Base-by-base conservation (phyloP, 2,113 vertebrate species). In the Pristiophorus japonicus region DNA sequence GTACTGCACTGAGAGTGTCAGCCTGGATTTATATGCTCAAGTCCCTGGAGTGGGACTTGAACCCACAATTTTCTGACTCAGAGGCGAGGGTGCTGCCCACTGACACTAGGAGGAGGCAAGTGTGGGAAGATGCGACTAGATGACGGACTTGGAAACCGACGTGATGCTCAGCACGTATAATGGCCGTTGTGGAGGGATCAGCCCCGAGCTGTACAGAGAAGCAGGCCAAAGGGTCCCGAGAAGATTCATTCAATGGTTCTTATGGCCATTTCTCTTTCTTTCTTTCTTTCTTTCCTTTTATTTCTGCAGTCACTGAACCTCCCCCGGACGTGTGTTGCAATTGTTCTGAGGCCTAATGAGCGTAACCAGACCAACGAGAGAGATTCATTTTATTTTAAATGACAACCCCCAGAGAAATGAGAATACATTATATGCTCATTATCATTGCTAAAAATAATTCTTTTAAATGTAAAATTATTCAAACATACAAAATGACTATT, bases 391-490 rank as follows among this genome's bases (percentile, higher is more conserved):
- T 62, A 63, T 91, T 42, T 91, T 6, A 91, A 87, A 63, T 63
- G 55, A 63, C 88, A 91, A 63, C 88, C 62, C 18, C 55, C 88
- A 63, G n/a, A 63, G 59, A 91, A 62, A 63, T 91, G 55, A 81
- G 38, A 81, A 38, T 63, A n/a, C 55, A 63, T 91, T 91, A 38
- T 63, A 7, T 63, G 12, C 51, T 90, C 51, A 90, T 90, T 90
- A 59, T 34, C 11, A 34, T n/a, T 5, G 85, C 45, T 87, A 55
- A 88, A 88, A 55, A 88, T 47, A 88, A 51, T 88, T 88, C 55
- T 47, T 88, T 88, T 59, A 34, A 90, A 90, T 55, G 87, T 59
- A 59, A 90, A 90, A 59, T 90, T 90, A 90, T 90, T 90, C 87
- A 90, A 62, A 55, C 51, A 90, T 90, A 55, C 87, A 12, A 90